These are phyloP conservation scores for Pomacea canaliculata DNA, from an alignment of 2,888 invertebrate genomes.

Conservation along the genomic window DNA sequence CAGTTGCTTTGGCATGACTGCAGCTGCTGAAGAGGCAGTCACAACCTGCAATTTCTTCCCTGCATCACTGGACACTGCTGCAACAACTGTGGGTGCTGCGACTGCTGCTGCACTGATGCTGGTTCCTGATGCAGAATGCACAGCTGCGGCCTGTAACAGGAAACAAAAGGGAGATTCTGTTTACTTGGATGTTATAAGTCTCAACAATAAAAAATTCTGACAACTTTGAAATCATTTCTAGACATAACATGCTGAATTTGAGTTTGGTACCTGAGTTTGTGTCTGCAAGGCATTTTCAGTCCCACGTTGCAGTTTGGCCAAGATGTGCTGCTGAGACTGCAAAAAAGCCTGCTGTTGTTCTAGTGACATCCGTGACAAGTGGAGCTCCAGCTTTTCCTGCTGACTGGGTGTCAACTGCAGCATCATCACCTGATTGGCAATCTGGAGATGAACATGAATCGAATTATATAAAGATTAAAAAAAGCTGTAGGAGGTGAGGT, in stretches of 20 bases:
- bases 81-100: slow-evolving; percentile 10
- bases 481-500: no score
- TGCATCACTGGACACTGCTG: neutral
- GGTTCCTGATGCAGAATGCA: neutral
- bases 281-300: slow-evolving; percentile 32
- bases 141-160: no score
- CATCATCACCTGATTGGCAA: slow-evolving; percentile 70
- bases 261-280: slow-evolving; percentile 27
- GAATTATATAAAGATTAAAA: neutral
- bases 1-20: neutral
- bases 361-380: slow-evolving; percentile 55
- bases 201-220: no score
- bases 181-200: no score
- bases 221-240: no score
- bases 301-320: slow-evolving; percentile 44
- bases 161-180: no score
- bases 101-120: slow-evolving; percentile 1
- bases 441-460: slow-evolving; percentile 40
- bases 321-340: slow-evolving; percentile 55
- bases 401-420: slow-evolving; percentile 63
- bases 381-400: slow-evolving; percentile 55
- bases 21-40: neutral
- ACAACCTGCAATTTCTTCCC: neutral
- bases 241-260: neutral
- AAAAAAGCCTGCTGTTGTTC: slow-evolving; percentile 63